Conservation (phyloP, 1,140 invertebrate species). For the Ceratitis capitata region DNA sequence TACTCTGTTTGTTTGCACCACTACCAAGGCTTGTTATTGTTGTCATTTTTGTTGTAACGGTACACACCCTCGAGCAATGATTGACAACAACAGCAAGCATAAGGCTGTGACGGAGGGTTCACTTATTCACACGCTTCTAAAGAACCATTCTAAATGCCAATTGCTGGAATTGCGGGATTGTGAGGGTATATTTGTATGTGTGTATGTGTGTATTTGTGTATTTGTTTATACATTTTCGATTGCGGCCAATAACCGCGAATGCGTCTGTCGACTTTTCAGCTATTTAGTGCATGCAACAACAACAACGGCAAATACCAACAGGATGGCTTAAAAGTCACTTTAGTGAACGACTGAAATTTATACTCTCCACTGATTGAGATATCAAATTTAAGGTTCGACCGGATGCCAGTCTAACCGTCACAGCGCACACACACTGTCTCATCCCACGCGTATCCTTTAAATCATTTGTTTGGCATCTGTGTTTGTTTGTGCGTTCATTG, state of each 20-base stretch:
- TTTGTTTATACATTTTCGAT: not conserved
- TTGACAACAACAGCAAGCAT: not conserved
- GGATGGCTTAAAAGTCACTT: not conserved
- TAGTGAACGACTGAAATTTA: not conserved
- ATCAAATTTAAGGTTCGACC: conserved; percentile 29
- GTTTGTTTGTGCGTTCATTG: not conserved
- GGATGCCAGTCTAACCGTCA: not conserved
- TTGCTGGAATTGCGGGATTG: not conserved
- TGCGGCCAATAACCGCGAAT: conserved; percentile 14
- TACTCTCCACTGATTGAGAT: not conserved
- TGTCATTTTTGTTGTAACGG: not conserved
- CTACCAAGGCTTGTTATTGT: not conserved
- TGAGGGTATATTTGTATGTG: not conserved
- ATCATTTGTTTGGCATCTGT: not conserved
- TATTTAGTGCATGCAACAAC: not conserved
- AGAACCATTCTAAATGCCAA: not conserved
- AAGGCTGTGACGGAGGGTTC: not conserved
- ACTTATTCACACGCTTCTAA: not conserved
- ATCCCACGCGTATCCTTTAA: not conserved
- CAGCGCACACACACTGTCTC: not conserved
- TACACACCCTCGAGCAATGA: not conserved
- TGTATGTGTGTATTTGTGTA: not conserved
- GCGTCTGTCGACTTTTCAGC: not conserved
- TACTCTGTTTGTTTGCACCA: not conserved
- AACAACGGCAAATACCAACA: not conserved